Percentiles rank a stretch among this genome's conserved stretches.
Conservation (phyloP, 2,113 vertebrate species). For the Planiliza haematocheilus region DNA sequence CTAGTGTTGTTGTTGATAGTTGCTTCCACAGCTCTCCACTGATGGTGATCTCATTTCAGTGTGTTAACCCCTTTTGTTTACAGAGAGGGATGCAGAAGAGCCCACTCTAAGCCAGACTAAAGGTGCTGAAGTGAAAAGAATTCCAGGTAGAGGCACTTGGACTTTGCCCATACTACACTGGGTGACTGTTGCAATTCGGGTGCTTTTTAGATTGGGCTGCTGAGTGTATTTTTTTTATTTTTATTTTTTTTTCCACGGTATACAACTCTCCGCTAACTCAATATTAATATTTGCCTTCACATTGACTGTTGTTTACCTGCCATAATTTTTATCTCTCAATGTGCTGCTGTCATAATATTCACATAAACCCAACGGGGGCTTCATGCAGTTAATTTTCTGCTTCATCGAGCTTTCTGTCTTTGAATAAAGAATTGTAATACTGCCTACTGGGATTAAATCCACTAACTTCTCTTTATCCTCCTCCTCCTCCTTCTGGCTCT, state of each 20-base stretch:
- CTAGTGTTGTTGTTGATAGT: slow-evolving; percentile 16
- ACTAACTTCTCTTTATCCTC: slow-evolving; percentile 45
- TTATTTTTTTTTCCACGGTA: slow-evolving; percentile 12
- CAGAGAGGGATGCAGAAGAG: slow-evolving; percentile 72
- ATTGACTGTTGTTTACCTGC: slow-evolving; percentile 33
- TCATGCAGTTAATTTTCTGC: slow-evolving; percentile 64
- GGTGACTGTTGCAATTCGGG: slow-evolving; percentile 30
- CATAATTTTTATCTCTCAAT: slow-evolving; percentile 24
- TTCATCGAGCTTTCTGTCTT: slow-evolving; percentile 51
- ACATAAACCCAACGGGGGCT: slow-evolving; percentile 32
- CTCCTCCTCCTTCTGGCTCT: slow-evolving; percentile 10
- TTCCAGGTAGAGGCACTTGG: slow-evolving; percentile 67
- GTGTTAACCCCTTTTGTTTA: slow-evolving; percentile 79
- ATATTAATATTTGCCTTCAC: slow-evolving; percentile 18
- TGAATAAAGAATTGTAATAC: slow-evolving; percentile 44
- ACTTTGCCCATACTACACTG: slow-evolving; percentile 29
- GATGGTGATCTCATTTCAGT: slow-evolving; percentile 55
- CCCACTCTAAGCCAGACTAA: slow-evolving; percentile 64
- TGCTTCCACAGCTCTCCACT: slow-evolving; percentile 43
- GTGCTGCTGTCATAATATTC: slow-evolving; percentile 39
- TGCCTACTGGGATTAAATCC: slow-evolving; percentile 48
- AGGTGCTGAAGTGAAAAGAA: slow-evolving; percentile 73
- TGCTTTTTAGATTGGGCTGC: slow-evolving; percentile 25
- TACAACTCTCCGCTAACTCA: slow-evolving; percentile 52
- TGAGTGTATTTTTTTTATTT: neutral